These are phyloP conservation scores for Argya squamiceps DNA, from an alignment of 2,797 vertebrate genomes.

Conservation along the genomic window DNA sequence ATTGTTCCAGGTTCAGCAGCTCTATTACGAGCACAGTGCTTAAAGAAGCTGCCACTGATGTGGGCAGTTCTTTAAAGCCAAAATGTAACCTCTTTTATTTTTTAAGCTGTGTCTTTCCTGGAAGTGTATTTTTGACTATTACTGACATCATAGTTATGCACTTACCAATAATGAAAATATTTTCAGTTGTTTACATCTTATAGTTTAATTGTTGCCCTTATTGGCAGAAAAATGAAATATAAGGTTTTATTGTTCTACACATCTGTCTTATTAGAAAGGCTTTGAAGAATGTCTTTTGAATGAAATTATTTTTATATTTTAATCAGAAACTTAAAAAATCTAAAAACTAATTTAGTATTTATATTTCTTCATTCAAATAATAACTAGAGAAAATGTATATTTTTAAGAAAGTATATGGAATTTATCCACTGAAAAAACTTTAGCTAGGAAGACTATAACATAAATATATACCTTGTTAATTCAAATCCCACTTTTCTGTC, in stretches of 20 bases:
- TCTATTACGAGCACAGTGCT: background rate
- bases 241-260: background rate
- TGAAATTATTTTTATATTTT: background rate
- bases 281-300: background rate
- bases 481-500: background rate
- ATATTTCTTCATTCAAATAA: background rate
- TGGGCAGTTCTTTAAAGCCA: slow-evolving; percentile 35
- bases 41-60: slow-evolving; percentile 32
- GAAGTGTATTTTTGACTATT: slow-evolving; percentile 5
- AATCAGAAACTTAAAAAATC: background rate
- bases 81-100: background rate
- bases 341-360: background rate
- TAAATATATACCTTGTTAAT: background rate
- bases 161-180: background rate
- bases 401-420: background rate
- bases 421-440: background rate
- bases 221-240: background rate
- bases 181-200: slow-evolving; percentile 18
- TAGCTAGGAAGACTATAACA: background rate
- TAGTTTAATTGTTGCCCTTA: background rate
- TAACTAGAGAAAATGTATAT: background rate
- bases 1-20: background rate
- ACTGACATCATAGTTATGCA: background rate
- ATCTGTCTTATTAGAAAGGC: background rate
- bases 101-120: slow-evolving; percentile 23